Evolutionary conservation across 1,140 invertebrate genomes (phyloP), one percentile per base, ranked within the genome.

Genomic region (Cotesia vestalis): DNA sequence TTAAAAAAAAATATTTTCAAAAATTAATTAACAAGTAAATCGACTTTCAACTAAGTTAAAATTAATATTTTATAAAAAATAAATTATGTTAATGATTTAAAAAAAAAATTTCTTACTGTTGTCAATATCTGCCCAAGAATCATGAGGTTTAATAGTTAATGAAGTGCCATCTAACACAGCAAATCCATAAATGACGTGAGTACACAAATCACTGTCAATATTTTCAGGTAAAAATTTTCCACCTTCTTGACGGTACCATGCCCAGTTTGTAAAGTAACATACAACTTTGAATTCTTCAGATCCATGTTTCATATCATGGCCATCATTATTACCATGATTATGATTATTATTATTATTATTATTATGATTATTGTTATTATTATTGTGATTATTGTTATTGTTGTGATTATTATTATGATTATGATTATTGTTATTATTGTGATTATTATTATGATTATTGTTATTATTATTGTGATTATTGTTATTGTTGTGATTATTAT

Each of bases 131-230:
- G 90, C 90, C 90, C 91, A 91, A 0, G 89, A 76, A 75, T 91
- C 91, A 69, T 91, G 90, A 0, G 88, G 84, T 74, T 90, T 91
- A 3, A 91, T 90, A 0, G 83, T 83, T 5, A 90, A 78, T 35
- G 80, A 83, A 0, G 88, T 80, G 1, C 80, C 81, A 74, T 91
- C 88, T 8, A 92, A 78, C 3, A 91, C 89, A 6, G 90, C 91
- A 76, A 92, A 93, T 5, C 90, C 91, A 73, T 92, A 92, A 11
- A 92, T 85, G 40, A 93, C 88, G 77, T 93, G 92, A 0, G 91
- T 91, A 72, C 92, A 93, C 2, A 93, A 81, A 69, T 88, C 84
- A 0, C 89, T 80, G 74, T 92, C 90, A n/a, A 93, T 90, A 73
- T 91, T 88, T 55, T 88, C 88, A 2, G 90, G 90, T 1, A 87